These are phyloP conservation scores for Ichneumoninae sp. DNA, from an alignment of 2,888 invertebrate genomes.

Conservation along the genomic window DNA sequence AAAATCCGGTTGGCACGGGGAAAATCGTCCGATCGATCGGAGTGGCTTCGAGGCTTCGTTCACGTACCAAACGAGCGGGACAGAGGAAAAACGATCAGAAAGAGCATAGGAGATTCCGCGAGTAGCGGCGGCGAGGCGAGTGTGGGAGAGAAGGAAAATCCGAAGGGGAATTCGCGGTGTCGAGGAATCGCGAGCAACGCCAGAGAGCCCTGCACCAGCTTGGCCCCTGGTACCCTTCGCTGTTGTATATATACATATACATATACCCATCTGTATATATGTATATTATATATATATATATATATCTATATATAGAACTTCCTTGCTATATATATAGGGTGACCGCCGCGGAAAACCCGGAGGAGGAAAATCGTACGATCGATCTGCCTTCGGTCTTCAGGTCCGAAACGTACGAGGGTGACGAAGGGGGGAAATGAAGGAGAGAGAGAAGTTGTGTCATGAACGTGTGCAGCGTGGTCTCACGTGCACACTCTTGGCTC, in stretches of 20 bases:
- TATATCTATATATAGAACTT: constrained; percentile 12
- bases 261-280: too few relatives aligned
- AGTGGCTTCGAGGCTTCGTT: constrained; percentile 64
- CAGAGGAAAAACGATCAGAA: constrained; percentile 56
- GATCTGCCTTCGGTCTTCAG: constrained; percentile 83
- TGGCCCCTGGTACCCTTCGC: constrained; percentile 55
- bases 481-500: constrained; percentile 73
- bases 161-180: constrained; percentile 76
- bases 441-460: constrained; percentile 71
- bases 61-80: constrained; percentile 70
- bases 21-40: constrained; percentile 70
- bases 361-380: constrained; percentile 84
- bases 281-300: too few relatives aligned
- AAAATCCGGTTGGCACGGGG: constrained; percentile 52
- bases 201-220: constrained; percentile 55
- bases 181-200: constrained; percentile 75
- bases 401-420: constrained; percentile 80
- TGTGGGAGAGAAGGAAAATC: constrained; percentile 56
- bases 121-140: constrained; percentile 25
- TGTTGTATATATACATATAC: not conserved
- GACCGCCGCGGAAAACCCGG: constrained; percentile 83
- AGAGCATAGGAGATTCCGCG: constrained; percentile 48
- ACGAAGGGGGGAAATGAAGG: constrained; percentile 56
- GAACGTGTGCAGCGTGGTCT: constrained; percentile 77
- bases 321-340: constrained; percentile 70